These are phyloP conservation scores for Drosophila elegans DNA, from an alignment of 1,140 invertebrate genomes.

Conservation along the genomic window DNA sequence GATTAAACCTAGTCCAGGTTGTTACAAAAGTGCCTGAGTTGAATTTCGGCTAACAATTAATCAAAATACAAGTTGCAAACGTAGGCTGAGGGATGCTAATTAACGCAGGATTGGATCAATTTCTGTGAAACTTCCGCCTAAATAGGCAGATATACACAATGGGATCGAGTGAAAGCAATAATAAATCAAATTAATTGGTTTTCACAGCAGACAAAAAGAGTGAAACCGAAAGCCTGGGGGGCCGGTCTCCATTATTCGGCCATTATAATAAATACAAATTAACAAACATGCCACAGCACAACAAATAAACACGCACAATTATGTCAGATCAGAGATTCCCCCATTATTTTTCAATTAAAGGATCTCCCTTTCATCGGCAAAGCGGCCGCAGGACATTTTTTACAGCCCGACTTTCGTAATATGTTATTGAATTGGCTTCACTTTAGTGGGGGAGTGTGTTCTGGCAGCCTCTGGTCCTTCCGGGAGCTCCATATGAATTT, in stretches of 20 bases:
- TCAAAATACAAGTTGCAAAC: conserved; percentile 7
- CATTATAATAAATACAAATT: conserved; percentile 59
- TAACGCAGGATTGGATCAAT: conserved; percentile 16
- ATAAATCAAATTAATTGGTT: conserved; percentile 78
- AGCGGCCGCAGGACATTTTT: conserved; percentile 65
- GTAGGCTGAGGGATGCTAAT: conserved; percentile 12
- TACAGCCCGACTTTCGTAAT: conserved; percentile 51
- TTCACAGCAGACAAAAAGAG: conserved; percentile 22
- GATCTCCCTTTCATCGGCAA: conserved; percentile 14
- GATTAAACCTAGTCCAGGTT: background rate
- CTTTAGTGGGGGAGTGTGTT: conserved; percentile 2
- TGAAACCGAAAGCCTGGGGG: background rate
- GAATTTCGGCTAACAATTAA: conserved; percentile 19
- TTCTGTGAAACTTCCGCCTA: conserved; percentile 21
- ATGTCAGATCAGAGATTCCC: conserved; percentile 27
- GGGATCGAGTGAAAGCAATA: conserved; percentile 31
- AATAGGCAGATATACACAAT: conserved; percentile 29
- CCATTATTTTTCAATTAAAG: conserved; percentile 65
- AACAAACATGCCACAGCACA: conserved; percentile 45
- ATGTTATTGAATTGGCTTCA: conserved; percentile 73
- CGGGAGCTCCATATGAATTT: conserved; percentile 70
- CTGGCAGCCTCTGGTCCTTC: conserved; percentile 23
- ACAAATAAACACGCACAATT: conserved; percentile 37
- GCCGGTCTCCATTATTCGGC: conserved; percentile 7
- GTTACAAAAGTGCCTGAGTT: background rate